Percentiles rank a stretch among this genome's conserved stretches.
These are phyloP conservation scores for Onychostoma macrolepis DNA, from an alignment of 2,113 vertebrate genomes.

Conservation along the genomic window DNA sequence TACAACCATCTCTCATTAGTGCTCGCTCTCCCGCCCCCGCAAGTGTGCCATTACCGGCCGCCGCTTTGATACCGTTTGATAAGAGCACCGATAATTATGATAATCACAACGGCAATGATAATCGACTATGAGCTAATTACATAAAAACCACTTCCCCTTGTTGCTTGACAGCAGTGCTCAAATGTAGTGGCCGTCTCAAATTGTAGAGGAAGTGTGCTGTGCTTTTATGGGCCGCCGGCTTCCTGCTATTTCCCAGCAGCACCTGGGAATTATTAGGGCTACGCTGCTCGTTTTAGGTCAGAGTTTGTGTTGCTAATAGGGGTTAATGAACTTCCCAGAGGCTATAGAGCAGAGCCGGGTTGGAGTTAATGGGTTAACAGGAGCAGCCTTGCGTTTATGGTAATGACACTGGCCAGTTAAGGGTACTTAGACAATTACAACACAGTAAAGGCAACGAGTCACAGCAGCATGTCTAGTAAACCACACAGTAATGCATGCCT, in stretches of 20 bases:
- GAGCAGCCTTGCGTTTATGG: slow-evolving; percentile 10
- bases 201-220: slow-evolving; percentile 27
- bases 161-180: slow-evolving; percentile 22
- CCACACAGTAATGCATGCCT: not conserved
- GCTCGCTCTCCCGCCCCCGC: slow-evolving; percentile 27
- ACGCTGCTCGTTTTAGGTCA: slow-evolving; percentile 45
- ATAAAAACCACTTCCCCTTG: slow-evolving; percentile 66
- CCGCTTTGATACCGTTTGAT: slow-evolving; percentile 70
- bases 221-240: slow-evolving; percentile 29
- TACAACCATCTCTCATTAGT: slow-evolving; percentile 15
- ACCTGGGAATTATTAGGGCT: slow-evolving; percentile 60
- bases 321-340: slow-evolving; percentile 60
- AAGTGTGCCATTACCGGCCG: slow-evolving; percentile 58
- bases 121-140: slow-evolving; percentile 68
- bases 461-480: not conserved
- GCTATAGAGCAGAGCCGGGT: not conserved
- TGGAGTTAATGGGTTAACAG: slow-evolving; percentile 43
- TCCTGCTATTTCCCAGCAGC: slow-evolving; percentile 42
- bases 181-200: not conserved
- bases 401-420: slow-evolving; percentile 15
- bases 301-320: slow-evolving; percentile 60
- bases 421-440: slow-evolving; percentile 10
- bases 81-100: slow-evolving; percentile 67
- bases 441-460: slow-evolving; percentile 4
- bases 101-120: slow-evolving; percentile 65